Conservation (phyloP, 2,113 vertebrate species). For the Psilopsiagon aurifrons region DNA sequence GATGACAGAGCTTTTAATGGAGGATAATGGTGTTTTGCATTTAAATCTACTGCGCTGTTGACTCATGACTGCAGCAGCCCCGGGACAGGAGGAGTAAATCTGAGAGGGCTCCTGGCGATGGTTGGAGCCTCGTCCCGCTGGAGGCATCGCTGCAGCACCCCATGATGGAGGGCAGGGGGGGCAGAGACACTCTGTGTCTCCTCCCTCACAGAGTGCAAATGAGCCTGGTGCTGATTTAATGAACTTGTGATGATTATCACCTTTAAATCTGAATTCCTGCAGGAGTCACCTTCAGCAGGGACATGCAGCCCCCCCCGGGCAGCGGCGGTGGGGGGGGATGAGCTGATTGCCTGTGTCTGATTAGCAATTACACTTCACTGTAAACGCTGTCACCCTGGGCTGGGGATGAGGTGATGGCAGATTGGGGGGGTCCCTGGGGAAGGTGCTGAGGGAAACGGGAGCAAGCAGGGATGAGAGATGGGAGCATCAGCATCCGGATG, state of each 20-base stretch:
- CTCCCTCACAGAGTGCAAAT: not conserved
- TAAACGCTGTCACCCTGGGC: not conserved
- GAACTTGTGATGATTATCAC: constrained; percentile 37
- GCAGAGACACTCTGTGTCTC: not conserved
- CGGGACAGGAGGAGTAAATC: not conserved
- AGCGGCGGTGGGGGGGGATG: not conserved
- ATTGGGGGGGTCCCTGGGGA: not conserved
- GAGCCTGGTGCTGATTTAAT: constrained; percentile 48
- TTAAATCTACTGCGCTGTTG: not conserved
- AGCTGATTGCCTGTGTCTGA: constrained; percentile 73
- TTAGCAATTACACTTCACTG: constrained; percentile 71
- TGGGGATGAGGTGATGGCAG: not conserved
- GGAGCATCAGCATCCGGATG: rapidly evolving
- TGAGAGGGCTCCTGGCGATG: not conserved
- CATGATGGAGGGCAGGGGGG: not conserved
- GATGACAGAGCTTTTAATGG: constrained; percentile 21
- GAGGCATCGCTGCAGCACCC: not conserved
- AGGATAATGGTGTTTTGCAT: not conserved
- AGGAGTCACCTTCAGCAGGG: constrained; percentile 77
- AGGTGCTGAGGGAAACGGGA: rapidly evolving
- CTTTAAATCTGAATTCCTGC: constrained; percentile 64
- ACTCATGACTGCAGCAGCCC: not conserved
- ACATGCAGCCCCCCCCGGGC: constrained; percentile 10
- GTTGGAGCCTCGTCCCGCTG: rapidly evolving
- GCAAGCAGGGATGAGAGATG: not conserved